Conservation (phyloP, 2,797 vertebrate genomes). For the Gadopsis marmoratus region DNA sequence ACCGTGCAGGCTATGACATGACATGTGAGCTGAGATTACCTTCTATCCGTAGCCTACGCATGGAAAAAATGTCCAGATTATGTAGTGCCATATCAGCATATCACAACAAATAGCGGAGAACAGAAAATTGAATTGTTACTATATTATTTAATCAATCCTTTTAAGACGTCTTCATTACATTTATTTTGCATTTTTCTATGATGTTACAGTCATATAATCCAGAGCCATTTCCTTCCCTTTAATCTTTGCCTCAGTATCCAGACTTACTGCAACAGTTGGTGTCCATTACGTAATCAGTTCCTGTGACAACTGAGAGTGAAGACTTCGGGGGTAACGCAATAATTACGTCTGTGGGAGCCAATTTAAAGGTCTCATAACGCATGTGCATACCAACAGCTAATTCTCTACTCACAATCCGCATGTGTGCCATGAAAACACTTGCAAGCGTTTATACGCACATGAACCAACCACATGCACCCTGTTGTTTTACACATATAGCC, state of each 20-base stretch:
- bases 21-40: constrained; percentile 2
- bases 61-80: background rate
- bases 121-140: background rate
- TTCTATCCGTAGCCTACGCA: background rate
- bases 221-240: background rate
- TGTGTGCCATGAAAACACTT: constrained; percentile 28
- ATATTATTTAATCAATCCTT: background rate
- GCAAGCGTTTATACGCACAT: constrained; percentile 10
- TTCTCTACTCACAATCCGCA: constrained; percentile 4
- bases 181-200: accelerated
- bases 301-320: constrained; percentile 43
- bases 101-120: background rate
- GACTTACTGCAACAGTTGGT: constrained; percentile 38
- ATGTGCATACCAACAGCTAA: background rate
- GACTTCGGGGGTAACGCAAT: constrained; percentile 22
- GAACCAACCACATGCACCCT: constrained; percentile 20
- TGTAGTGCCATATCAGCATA: background rate
- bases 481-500: constrained; percentile 5
- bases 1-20: constrained; percentile 32
- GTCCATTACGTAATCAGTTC: constrained; percentile 58
- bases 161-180: background rate
- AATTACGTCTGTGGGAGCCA: constrained; percentile 56
- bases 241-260: background rate
- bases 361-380: constrained; percentile 40
- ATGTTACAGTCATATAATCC: background rate